Evolutionary conservation across 35 echinoderm and acorn worm genomes (phyloP).

Genomic region (Strongylocentrotus purpuratus): DNA sequence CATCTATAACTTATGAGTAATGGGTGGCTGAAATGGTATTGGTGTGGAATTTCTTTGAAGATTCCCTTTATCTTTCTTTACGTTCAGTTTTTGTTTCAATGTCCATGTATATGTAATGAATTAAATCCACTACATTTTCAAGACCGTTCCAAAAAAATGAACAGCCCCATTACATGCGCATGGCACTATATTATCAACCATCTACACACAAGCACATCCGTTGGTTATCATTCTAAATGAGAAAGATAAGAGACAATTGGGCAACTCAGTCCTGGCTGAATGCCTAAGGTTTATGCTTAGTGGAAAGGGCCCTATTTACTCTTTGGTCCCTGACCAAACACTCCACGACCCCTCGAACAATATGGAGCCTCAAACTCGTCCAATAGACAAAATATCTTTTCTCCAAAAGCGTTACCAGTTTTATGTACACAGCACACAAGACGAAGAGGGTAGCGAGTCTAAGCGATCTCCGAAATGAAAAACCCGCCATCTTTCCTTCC

Average conservation of each 20-base stretch:
- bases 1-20: too few species aligned
- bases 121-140: too few species aligned
- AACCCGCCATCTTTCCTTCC: neutral
- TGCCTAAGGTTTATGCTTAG: neutral
- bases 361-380: slow-evolving; percentile 14
- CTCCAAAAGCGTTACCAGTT: slow-evolving; percentile 15
- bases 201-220: neutral
- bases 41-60: too few species aligned
- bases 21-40: too few species aligned
- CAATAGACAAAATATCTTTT: slow-evolving; percentile 41
- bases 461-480: neutral
- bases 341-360: neutral
- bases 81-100: too few species aligned
- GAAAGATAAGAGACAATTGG: neutral
- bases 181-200: neutral
- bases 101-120: too few species aligned
- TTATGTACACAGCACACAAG: slow-evolving; percentile 22
- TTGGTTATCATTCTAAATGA: neutral
- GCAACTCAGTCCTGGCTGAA: neutral
- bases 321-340: slow-evolving; percentile 30
- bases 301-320: neutral
- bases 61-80: too few species aligned
- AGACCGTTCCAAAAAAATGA: too few species aligned
- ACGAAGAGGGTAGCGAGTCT: neutral
- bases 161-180: too few species aligned